Evolutionary conservation across 2,888 invertebrate genomes (phyloP).

Genomic region (Leptopilina myrica): DNA sequence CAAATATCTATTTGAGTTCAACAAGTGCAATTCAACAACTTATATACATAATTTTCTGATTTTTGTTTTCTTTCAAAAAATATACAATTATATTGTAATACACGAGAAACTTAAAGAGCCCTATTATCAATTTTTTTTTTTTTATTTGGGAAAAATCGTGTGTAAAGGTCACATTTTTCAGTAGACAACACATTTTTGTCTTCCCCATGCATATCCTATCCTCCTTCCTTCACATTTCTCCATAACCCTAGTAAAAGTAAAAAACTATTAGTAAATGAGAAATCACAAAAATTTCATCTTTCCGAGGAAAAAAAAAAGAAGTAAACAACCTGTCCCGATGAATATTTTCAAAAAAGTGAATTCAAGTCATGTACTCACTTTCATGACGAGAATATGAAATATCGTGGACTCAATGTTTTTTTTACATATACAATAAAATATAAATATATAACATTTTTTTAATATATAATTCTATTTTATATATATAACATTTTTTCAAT

Average conservation of each 20-base stretch:
- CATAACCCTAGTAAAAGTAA: conserved; percentile 75
- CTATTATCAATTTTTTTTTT: conserved; percentile 26
- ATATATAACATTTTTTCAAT: no score
- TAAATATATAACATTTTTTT: no score
- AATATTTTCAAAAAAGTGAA: conserved; percentile 19
- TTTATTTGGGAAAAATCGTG: conserved; percentile 36
- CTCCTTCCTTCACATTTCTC: conserved; percentile 66
- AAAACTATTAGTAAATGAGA: conserved; percentile 75
- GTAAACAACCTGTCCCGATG: conserved; percentile 21
- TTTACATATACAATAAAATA: no score
- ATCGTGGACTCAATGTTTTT: neutral
- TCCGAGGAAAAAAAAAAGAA: no score
- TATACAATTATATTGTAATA: conserved; percentile 11
- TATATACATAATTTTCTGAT: conserved; percentile 59
- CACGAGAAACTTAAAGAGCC: conserved; percentile 45
- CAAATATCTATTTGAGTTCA: conserved; percentile 60
- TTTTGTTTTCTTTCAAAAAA: neutral
- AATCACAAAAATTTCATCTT: conserved; percentile 54
- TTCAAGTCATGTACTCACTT: conserved; percentile 60
- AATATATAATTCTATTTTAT: no score
- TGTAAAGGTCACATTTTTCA: conserved; percentile 55
- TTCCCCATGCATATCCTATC: conserved; percentile 75
- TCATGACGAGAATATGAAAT: conserved; percentile 55
- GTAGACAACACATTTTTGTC: conserved; percentile 58
- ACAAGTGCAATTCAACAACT: conserved; percentile 62